phyloP scores from a whole-genome alignment of 2,113 vertebrate genomes.

The Platanista minor region DNA sequence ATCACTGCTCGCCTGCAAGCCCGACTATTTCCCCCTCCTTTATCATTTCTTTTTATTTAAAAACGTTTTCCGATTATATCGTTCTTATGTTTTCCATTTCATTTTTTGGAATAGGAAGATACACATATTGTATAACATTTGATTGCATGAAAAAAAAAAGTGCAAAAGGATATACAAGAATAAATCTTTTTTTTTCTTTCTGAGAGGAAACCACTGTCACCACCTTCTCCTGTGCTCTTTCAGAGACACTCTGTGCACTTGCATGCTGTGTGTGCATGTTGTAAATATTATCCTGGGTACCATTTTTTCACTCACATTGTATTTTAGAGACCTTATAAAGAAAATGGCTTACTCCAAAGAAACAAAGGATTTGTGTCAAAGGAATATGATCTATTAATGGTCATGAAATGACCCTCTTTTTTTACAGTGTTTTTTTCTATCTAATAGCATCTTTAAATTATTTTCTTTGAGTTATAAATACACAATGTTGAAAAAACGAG shows the following conservation, averaged over 20 bases:
- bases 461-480: neutral
- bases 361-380: neutral
- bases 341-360: neutral
- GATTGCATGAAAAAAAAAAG: neutral
- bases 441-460: neutral
- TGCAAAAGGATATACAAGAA: neutral
- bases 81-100: neutral
- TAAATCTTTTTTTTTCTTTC: neutral
- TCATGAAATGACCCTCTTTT: neutral
- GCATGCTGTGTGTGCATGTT: rapidly evolving
- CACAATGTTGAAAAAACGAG: neutral
- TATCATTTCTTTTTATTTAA: neutral
- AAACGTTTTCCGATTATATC: no score
- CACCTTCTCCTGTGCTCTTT: no score
- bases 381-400: neutral
- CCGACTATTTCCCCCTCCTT: no score
- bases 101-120: neutral
- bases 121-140: neutral
- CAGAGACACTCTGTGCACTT: neutral
- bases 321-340: neutral
- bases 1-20: rapidly evolving
- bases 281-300: neutral
- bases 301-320: neutral
- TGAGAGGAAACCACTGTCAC: rapidly evolving
- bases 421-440: neutral